These are phyloP conservation scores for Contarinia nasturtii DNA, from an alignment of 1,140 invertebrate species.

Conservation along the genomic window DNA sequence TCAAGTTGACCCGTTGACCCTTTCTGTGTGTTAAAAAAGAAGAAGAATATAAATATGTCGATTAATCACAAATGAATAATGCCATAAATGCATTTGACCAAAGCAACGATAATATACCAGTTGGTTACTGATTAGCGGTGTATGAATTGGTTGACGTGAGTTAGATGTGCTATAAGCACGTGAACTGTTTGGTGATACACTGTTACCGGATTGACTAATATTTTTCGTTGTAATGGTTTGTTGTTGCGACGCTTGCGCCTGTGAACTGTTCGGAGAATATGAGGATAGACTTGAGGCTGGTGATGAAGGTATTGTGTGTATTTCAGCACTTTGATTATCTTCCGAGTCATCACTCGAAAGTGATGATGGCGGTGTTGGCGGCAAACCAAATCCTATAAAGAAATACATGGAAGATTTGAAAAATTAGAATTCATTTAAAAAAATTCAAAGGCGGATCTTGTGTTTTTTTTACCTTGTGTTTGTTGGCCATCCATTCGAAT, in stretches of 20 bases:
- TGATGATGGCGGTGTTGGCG: constrained; percentile 77
- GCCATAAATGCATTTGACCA: too few species aligned
- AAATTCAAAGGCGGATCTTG: too few species aligned
- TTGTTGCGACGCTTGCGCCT: neutral
- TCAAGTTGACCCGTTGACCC: constrained; percentile 71
- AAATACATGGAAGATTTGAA: constrained; percentile 3
- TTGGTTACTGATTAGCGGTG: constrained; percentile 67
- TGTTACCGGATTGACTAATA: constrained; percentile 5
- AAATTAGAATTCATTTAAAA: neutral
- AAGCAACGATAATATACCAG: constrained; percentile 45
- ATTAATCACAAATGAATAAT: too few species aligned
- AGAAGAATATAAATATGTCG: too few species aligned
- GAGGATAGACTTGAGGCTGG: constrained; percentile 20
- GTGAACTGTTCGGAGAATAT: constrained; percentile 3
- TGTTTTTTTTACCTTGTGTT: neutral
- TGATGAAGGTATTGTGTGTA: constrained; percentile 32
- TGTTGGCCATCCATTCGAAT: constrained; percentile 31
- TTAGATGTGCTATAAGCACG: constrained; percentile 16
- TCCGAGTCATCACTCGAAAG: constrained; percentile 77
- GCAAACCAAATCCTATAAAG: constrained; percentile 43
- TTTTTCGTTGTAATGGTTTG: neutral
- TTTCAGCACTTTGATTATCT: constrained; percentile 51
- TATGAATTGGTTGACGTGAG: constrained; percentile 62
- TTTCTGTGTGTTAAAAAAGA: constrained; percentile 39
- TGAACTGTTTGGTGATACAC: constrained; percentile 3